Percentiles rank a stretch among this genome's conserved stretches.
Conservation (phyloP, 2,113 vertebrate genomes). For the Lasiurus cinereus region DNA sequence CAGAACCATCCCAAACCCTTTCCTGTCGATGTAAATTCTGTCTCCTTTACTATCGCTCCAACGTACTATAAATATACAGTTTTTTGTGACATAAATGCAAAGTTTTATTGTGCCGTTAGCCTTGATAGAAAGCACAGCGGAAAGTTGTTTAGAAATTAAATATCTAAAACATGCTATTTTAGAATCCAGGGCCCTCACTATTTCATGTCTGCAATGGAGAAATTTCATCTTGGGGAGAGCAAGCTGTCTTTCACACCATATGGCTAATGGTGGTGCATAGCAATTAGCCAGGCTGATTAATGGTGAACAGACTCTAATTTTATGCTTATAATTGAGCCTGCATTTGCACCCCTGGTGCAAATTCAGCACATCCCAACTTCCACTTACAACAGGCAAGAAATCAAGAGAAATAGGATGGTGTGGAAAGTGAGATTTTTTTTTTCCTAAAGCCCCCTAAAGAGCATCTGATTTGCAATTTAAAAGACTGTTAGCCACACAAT, state of each 20-base stretch:
- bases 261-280: constrained; percentile 98
- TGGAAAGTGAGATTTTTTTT: constrained; percentile 84
- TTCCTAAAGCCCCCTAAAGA: constrained; percentile 87
- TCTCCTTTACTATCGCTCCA: constrained; percentile 76
- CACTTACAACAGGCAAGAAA: constrained; percentile 90
- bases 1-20: constrained; percentile 74
- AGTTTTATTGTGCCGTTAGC: constrained; percentile 92
- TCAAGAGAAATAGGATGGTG: constrained; percentile 89
- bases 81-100: constrained; percentile 89
- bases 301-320: constrained; percentile 96
- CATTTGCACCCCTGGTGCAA: constrained; percentile 94
- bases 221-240: constrained; percentile 93
- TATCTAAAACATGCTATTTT: constrained; percentile 92
- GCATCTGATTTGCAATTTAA: constrained; percentile 91
- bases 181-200: constrained; percentile 90
- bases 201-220: constrained; percentile 92
- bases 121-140: constrained; percentile 90
- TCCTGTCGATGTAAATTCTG: constrained; percentile 85
- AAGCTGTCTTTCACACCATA: constrained; percentile 98
- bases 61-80: constrained; percentile 86
- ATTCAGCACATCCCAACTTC: constrained; percentile 95
- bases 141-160: constrained; percentile 93
- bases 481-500: constrained; percentile 89
- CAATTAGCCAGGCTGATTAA: constrained; percentile 99
- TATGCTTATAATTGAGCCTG: constrained; percentile 96